Conservation (phyloP, 2,888 invertebrate genomes). For the Xylocampa areola region DNA sequence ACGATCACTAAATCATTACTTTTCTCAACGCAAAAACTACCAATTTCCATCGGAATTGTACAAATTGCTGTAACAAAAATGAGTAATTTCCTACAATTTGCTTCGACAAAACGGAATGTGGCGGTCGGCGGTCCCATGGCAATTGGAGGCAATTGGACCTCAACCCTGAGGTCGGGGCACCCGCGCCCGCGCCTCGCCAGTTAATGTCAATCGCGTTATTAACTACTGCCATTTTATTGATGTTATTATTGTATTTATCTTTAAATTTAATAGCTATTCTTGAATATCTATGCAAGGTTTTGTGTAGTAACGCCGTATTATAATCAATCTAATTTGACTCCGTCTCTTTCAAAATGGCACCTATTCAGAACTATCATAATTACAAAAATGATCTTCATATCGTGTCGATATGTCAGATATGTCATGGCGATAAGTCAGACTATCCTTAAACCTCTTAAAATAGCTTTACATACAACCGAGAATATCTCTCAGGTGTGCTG, state of each 20-base stretch:
- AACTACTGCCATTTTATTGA: slow-evolving; percentile 34
- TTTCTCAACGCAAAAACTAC: neutral
- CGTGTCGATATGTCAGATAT: no score
- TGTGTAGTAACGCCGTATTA: neutral
- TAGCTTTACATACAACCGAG: no score
- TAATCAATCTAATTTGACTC: no score
- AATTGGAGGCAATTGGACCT: slow-evolving; percentile 75
- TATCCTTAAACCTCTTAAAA: no score
- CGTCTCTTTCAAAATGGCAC: no score
- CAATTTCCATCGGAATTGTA: slow-evolving; percentile 19
- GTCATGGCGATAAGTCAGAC: no score
- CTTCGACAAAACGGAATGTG: slow-evolving; percentile 33
- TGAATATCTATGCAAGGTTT: neutral
- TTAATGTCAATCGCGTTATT: slow-evolving; percentile 54
- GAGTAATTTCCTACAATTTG: slow-evolving; percentile 46
- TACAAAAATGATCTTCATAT: no score
- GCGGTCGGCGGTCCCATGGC: slow-evolving; percentile 60
- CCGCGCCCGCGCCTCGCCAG: slow-evolving; percentile 32
- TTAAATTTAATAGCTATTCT: neutral
- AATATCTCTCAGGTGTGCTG: no score
- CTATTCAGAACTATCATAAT: no score
- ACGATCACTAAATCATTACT: neutral
- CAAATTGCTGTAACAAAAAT: slow-evolving; percentile 36
- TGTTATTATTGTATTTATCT: neutral
- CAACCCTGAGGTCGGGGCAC: slow-evolving; percentile 66